Base-by-base conservation (phyloP, 1,140 invertebrate species). In the Trichoplusia ni region DNA sequence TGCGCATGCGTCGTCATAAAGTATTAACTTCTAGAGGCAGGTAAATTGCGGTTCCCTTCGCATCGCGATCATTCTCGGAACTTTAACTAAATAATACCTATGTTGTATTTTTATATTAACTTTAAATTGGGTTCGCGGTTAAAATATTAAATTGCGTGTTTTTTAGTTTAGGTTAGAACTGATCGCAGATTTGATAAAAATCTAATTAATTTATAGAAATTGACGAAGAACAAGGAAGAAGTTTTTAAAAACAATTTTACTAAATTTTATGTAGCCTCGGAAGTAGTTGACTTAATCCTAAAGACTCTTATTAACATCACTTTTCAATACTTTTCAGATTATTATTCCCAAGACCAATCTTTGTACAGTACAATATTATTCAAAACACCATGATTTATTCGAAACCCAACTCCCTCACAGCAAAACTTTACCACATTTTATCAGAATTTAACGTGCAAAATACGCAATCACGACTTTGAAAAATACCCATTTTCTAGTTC, bases 21-120 rank as follows among this genome's bases (percentile, higher is more conserved):
- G 38, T 44, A 58, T 58, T 58, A 58, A 58, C 54, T 58, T 58
- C 54, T 58, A 58, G 54, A 27, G 47, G 23, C 37, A 44, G 23
- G 38, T 58, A 58, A 58, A 58, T 58, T 58, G 54, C 38, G 37
- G 37, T 58, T 58, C 38, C 37, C 38, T 58, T 16, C 23, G 23
- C 37, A 37, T 42, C 54, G 21, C 44, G 23, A 42, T 58, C 23
- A 25, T 42, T 58, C 37, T 42, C 11, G 54, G 38, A 58, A 58
- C 44, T 31, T 40, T 38, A 42, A 31, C 38, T 58, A 58, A 58
- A 58, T 58, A 29, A 58, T 31, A 44, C 38, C 38, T 58, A 58
- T 27, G 37, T 31, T 44, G 38, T 33, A 33, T 51, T 51, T 58
- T 58, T 58, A 37, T 54, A 54, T 25, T 54, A 54, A 38, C 5